Evolutionary conservation across 2,888 invertebrate species (phyloP), one percentile per base, ranked within the genome.

Genomic region (Cosmia pyralina): DNA sequence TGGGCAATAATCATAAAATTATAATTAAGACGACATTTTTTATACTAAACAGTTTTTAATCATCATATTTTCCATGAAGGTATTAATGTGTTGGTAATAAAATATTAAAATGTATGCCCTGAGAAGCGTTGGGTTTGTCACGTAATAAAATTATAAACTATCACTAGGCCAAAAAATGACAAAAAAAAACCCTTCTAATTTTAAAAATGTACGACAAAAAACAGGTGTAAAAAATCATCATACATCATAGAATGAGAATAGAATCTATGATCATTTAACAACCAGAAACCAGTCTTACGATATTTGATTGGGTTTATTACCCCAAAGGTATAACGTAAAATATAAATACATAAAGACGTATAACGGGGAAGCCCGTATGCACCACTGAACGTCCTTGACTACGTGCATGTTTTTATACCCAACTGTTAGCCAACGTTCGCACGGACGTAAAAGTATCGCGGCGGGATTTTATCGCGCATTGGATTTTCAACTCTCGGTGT

Each of bases 21-120:
- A 69, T 85, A 84, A 85, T 82, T 76, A 81, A 85, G 66, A 68
- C 73, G 77, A 81, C 77, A 84, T 75, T 79, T 83, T 85, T 69
- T 69, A 68, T 72, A 70, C 63, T 71, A 75, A 79, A 77, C 53
- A 46, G 59, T 75, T 82, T 72, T 63, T 76, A 75, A 85, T 77
- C 80, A 84, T 75, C 81, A 81, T 83, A 85, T 77, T 77, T 83
- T 79, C 72, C 59, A 62, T 84, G 70, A 72, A 69, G 68, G 62
- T 72, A 70, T 79, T 63, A 64, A 72, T 50, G 63, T 69, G 28
- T 69, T 60, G 19, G 72, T 72, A 73, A 75, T 80, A 79, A 78
- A 85, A 80, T 74, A 70, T 78, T 77, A 72, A 82, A 81, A 79
- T 68, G 52, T 62, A 46, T 74, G 65, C 74, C 76, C 67, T 76